Conservation (phyloP, 2,113 vertebrate species). For the Atractosteus spatula region DNA sequence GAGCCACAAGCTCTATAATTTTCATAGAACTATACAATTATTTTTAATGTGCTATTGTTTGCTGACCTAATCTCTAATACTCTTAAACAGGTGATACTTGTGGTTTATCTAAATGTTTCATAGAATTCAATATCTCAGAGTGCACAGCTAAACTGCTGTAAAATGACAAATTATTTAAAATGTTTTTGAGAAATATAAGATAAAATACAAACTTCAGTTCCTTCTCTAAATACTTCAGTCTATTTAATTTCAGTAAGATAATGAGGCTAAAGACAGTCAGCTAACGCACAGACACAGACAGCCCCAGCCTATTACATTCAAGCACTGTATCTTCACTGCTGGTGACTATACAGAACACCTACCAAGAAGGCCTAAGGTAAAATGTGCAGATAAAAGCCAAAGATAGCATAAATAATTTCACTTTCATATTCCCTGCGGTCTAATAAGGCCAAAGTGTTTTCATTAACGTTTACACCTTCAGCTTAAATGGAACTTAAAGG, state of each 20-base stretch:
- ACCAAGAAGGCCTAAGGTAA: background rate
- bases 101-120: no score
- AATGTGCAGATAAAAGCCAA: conserved; percentile 15
- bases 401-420: conserved; percentile 27
- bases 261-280: background rate
- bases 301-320: no score
- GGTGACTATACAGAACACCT: background rate
- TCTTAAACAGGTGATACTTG: no score
- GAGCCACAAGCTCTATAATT: no score
- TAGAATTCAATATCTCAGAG: no score
- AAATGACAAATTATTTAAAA: no score
- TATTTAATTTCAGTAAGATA: background rate
- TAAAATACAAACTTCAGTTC: no score
- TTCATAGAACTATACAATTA: no score
- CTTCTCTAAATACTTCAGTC: background rate
- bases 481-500: conserved; percentile 25
- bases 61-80: no score
- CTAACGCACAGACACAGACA: background rate
- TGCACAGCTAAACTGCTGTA: no score
- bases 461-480: conserved; percentile 13
- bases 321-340: background rate
- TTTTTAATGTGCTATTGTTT: no score
- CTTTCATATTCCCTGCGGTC: conserved; percentile 13
- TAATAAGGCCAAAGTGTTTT: conserved; percentile 20
- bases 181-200: no score